phyloP scores from a whole-genome alignment of 2,113 vertebrate genomes.

The Anser brachyrhynchus region DNA sequence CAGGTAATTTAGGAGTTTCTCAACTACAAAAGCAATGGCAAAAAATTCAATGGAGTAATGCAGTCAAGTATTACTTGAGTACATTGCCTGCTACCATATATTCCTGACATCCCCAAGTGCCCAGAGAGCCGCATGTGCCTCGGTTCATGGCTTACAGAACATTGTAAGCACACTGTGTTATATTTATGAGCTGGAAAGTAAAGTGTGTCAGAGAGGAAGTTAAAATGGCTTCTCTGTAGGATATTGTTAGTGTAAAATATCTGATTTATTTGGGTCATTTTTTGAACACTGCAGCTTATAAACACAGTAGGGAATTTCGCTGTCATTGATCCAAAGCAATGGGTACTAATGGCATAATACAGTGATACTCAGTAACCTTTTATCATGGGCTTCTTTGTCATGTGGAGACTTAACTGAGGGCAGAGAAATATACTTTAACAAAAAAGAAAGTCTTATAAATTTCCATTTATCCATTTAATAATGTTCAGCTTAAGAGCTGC shows the following conservation, averaged over 20 bases:
- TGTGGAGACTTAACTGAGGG: constrained; percentile 43
- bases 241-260: constrained; percentile 63
- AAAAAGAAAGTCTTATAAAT: neutral
- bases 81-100: neutral
- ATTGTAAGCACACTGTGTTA: constrained; percentile 1
- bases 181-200: constrained; percentile 61
- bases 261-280: constrained; percentile 54
- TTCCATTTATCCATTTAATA: neutral
- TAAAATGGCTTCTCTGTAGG: constrained; percentile 56
- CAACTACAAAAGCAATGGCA: neutral
- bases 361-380: constrained; percentile 55
- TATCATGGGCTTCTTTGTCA: constrained; percentile 57
- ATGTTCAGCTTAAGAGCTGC: neutral
- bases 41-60: neutral
- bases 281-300: constrained; percentile 59
- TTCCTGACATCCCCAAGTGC: neutral
- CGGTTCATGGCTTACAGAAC: neutral
- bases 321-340: constrained; percentile 69
- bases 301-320: constrained; percentile 62
- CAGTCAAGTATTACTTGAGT: constrained; percentile 1
- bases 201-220: constrained; percentile 55
- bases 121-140: neutral
- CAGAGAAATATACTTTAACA: neutral
- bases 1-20: constrained; percentile 17
- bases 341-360: constrained; percentile 63